Conservation (phyloP, 2,888 invertebrate species). For the Phyllotreta cruciferae region DNA sequence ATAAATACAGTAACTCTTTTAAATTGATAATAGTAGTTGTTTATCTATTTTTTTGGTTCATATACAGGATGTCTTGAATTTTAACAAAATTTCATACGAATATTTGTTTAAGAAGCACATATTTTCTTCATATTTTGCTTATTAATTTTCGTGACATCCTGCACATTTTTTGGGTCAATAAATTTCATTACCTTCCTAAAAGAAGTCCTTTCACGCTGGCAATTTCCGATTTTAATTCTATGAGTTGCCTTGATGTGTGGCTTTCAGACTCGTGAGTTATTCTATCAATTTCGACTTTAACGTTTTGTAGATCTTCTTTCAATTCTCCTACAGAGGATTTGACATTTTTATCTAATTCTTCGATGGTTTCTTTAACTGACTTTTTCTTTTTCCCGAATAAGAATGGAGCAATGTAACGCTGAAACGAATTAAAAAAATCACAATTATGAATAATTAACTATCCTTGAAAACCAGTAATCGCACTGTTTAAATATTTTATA, state of each 20-base stretch:
- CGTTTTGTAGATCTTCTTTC: constrained; percentile 69
- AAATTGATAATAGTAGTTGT: too few species aligned
- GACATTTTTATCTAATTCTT: constrained; percentile 72
- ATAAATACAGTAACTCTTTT: too few species aligned
- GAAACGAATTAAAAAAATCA: constrained; percentile 38
- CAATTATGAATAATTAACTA: background rate
- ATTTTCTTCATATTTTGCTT: too few species aligned
- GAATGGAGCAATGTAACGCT: constrained; percentile 71
- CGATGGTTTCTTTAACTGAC: constrained; percentile 70
- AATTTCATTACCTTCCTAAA: constrained; percentile 68
- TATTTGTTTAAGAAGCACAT: too few species aligned
- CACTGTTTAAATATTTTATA: background rate
- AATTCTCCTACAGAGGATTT: constrained; percentile 67
- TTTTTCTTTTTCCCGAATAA: constrained; percentile 74
- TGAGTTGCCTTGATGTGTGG: constrained; percentile 68
- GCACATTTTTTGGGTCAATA: too few species aligned
- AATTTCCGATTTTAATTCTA: constrained; percentile 72
- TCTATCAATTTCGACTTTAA: constrained; percentile 71
- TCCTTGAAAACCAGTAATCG: background rate
- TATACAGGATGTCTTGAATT: too few species aligned
- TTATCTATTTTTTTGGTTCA: too few species aligned
- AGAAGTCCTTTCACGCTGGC: constrained; percentile 77
- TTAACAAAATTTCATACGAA: too few species aligned
- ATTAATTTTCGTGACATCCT: too few species aligned
- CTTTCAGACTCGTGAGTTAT: constrained; percentile 58